phyloP scores from a whole-genome alignment of 2,113 vertebrate genomes.

The Electrona antarctica region DNA sequence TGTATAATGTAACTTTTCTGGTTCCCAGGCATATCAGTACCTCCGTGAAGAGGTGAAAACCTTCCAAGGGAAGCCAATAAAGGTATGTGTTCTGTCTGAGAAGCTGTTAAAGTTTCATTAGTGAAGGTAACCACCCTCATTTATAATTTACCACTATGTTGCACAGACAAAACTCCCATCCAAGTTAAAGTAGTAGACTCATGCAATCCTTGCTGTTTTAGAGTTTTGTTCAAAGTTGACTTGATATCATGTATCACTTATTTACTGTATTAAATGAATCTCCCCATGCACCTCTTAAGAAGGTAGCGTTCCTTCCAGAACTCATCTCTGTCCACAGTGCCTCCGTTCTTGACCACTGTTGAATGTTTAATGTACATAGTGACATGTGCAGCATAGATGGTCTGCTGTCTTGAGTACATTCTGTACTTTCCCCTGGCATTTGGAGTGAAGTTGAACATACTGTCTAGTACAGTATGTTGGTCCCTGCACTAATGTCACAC shows the following conservation, averaged over 20 bases:
- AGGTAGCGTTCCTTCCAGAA: too few species aligned
- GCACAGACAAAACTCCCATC: not conserved
- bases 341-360: too few species aligned
- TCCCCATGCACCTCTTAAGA: not conserved
- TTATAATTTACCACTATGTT: not conserved
- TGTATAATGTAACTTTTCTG: not conserved
- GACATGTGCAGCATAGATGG: too few species aligned
- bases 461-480: too few species aligned
- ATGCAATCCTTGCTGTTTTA: not conserved
- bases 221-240: not conserved
- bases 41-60: slow-evolving; percentile 98
- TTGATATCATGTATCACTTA: not conserved
- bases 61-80: slow-evolving; percentile 91
- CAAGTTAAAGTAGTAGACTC: not conserved
- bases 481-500: too few species aligned
- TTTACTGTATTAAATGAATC: not conserved
- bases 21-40: slow-evolving; percentile 92
- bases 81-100: slow-evolving; percentile 56
- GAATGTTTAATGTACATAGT: too few species aligned
- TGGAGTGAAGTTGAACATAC: too few species aligned
- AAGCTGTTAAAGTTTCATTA: not conserved
- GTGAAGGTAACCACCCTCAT: not conserved
- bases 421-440: too few species aligned
- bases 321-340: too few species aligned
- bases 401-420: too few species aligned